Evolutionary conservation across 2,113 vertebrate species (phyloP), one percentile per base, ranked within the genome.

Genomic region (Notothenia rossii): DNA sequence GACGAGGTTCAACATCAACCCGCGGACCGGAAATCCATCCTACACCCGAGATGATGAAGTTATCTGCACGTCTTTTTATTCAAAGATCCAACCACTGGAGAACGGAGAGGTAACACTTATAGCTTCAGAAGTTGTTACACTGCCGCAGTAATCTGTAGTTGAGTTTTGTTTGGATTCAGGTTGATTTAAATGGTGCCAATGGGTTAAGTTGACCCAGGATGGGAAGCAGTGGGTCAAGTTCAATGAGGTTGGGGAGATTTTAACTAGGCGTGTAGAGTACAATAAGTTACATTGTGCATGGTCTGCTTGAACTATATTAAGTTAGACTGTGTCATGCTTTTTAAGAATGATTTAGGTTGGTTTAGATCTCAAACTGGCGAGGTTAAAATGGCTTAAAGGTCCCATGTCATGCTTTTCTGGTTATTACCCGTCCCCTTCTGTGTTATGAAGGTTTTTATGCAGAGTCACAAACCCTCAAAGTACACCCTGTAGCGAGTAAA

Each of bases 1-100:
- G 83, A 96, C 96, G 0, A 96, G 97, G 72, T 99, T 98, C 94
- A 95, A 95, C 84, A 96, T 98, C 51, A 53, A 90, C 49, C 98
- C 98, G 2, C 95, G 96, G 50, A 95, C 91, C 0, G 98, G 97
- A 45, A 96, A 96, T 0, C 97, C 98, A 0, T 97, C 96, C 4
- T 99, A 99, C 77, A 77, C 93, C 40, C 95, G 94, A 70, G 98
- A 99, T 46, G 95, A 99, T 84, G 98, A 99, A 89, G 97, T 99
- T 54, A 99, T 99, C 94, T 99, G 98, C 82, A 99, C 98, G 12
- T 98, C 98, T 0, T 98, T 96, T 89, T 99, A 99, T 83, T 99
- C 98, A 36, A 98, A 96, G 92, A 97, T 99, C 69, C 98, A 98
- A 56, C 98, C 98, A 4, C 94, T 99, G 92, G 98, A 99, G 89